Evolutionary conservation across 2,113 vertebrate species (phyloP).

Genomic region (Merops nubicus): DNA sequence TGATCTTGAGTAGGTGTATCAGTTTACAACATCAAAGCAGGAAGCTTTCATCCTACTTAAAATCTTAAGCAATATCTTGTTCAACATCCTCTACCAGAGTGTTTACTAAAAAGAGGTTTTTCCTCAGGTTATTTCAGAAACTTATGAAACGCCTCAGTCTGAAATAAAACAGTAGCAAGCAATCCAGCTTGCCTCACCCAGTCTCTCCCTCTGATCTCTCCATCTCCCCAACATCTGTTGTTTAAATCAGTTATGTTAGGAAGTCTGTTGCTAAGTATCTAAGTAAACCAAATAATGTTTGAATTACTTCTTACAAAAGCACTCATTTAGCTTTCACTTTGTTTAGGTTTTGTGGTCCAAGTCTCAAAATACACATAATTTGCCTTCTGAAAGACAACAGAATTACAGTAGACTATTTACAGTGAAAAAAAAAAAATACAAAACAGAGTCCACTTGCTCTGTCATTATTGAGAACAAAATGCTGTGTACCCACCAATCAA

Average conservation of each 20-base stretch:
- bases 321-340: neutral
- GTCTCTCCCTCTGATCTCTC: neutral
- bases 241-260: neutral
- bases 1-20: neutral
- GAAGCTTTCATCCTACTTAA: conserved; percentile 1
- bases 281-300: neutral
- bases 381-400: neutral
- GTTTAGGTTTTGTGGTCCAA: neutral
- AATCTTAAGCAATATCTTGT: conserved; percentile 12
- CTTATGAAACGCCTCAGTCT: neutral
- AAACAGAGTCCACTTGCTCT: neutral
- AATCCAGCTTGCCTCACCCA: neutral
- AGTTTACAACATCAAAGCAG: conserved; percentile 12
- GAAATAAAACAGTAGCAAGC: neutral
- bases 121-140: neutral
- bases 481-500: neutral
- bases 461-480: neutral
- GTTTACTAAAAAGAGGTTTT: neutral
- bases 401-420: neutral
- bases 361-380: neutral
- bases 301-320: neutral
- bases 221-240: neutral
- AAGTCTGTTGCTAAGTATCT: neutral
- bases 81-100: neutral
- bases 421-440: neutral